Evolutionary conservation across 2,888 invertebrate species (phyloP).

Genomic region (Morpho achilles): DNA sequence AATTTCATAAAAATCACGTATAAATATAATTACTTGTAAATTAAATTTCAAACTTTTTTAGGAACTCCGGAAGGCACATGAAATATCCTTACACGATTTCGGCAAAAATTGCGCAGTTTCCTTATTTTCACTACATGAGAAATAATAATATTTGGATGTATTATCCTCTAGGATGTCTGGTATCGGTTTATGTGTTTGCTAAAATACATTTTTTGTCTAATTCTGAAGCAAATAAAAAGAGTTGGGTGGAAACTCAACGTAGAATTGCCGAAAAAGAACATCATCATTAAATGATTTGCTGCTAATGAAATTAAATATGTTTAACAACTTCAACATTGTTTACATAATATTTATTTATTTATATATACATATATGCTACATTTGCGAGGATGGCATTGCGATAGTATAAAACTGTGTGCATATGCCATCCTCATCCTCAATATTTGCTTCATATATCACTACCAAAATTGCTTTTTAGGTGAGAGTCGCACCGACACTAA

Average conservation of each 20-base stretch:
- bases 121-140: slow-evolving; percentile 83
- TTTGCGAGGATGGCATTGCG: no score
- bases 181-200: slow-evolving; percentile 81
- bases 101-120: slow-evolving; percentile 90
- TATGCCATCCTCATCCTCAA: no score
- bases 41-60: slow-evolving; percentile 31
- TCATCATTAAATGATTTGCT: slow-evolving; percentile 24
- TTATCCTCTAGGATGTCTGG: slow-evolving; percentile 75
- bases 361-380: no score
- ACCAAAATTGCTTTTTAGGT: no score
- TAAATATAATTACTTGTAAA: no score
- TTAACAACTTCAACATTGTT: background rate
- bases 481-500: no score
- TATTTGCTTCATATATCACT: no score
- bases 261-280: slow-evolving; percentile 60
- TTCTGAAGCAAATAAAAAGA: slow-evolving; percentile 51
- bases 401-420: no score
- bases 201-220: slow-evolving; percentile 83
- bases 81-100: slow-evolving; percentile 90
- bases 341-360: background rate
- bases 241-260: slow-evolving; percentile 60
- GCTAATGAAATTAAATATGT: background rate
- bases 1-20: no score
- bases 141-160: slow-evolving; percentile 88
- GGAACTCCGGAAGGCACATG: slow-evolving; percentile 84